Conservation (phyloP, 2,888 invertebrate genomes). For the Lysandra coridon region DNA sequence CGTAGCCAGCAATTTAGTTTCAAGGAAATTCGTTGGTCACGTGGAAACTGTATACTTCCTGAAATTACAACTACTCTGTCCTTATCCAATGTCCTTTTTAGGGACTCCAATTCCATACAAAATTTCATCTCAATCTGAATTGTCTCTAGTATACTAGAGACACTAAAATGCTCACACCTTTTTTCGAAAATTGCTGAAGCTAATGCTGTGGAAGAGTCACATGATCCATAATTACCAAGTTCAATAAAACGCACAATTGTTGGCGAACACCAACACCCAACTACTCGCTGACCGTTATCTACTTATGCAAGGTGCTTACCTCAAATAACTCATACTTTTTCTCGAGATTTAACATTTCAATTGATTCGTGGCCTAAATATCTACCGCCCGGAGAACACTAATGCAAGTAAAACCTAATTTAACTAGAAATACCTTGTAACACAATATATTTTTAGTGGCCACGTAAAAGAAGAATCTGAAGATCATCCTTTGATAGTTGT, state of each 20-base stretch:
- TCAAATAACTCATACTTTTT: slow-evolving; percentile 11
- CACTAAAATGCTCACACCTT: too few relatives aligned
- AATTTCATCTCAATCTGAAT: too few relatives aligned
- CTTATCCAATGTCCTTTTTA: too few relatives aligned
- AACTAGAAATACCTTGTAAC: slow-evolving; percentile 1
- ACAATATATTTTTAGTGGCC: background rate
- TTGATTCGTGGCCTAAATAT: background rate
- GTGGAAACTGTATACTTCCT: too few relatives aligned
- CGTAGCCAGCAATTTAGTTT: too few relatives aligned
- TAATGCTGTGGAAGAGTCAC: background rate
- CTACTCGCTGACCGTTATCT: background rate
- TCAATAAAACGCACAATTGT: background rate
- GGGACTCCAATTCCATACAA: too few relatives aligned
- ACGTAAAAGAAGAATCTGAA: background rate
- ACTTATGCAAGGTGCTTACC: slow-evolving; percentile 2
- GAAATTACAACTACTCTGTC: too few relatives aligned
- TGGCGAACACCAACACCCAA: background rate
- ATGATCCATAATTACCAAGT: background rate
- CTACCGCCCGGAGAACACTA: background rate
- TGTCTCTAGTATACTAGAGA: too few relatives aligned
- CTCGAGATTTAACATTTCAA: background rate
- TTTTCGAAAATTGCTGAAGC: too few relatives aligned
- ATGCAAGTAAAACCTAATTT: background rate
- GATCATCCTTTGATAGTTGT: background rate
- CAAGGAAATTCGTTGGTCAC: too few relatives aligned